phyloP scores from a whole-genome alignment of 2,797 vertebrate species.

The Hippopotamyrus pictus region DNA sequence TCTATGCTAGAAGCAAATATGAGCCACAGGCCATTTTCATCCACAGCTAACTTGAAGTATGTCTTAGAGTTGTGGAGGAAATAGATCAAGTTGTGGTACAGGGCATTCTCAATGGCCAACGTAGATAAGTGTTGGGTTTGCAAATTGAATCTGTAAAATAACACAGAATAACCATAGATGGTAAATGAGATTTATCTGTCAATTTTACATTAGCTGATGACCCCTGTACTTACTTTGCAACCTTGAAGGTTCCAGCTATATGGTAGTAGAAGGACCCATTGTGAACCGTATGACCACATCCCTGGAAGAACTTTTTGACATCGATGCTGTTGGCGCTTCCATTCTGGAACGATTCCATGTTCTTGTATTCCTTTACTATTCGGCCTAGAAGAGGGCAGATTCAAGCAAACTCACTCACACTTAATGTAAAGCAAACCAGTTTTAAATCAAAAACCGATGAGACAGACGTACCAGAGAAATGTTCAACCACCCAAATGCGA shows the following conservation, averaged over 20 bases:
- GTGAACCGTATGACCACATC: constrained; percentile 80
- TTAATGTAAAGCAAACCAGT: background rate
- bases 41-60: constrained; percentile 84
- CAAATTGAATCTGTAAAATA: constrained; percentile 68
- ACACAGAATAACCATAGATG: background rate
- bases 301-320: constrained; percentile 75
- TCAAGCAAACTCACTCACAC: background rate
- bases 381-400: constrained; percentile 63
- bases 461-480: constrained; percentile 79
- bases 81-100: constrained; percentile 78
- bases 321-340: constrained; percentile 65
- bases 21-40: constrained; percentile 89
- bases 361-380: constrained; percentile 73
- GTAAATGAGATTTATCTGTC: background rate
- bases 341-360: constrained; percentile 68
- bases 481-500: constrained; percentile 84
- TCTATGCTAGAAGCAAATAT: constrained; percentile 82
- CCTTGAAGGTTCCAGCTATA: constrained; percentile 73
- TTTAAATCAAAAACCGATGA: background rate
- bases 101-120: constrained; percentile 70
- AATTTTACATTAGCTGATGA: background rate
- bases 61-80: constrained; percentile 90
- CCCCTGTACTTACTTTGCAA: constrained; percentile 72
- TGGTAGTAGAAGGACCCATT: constrained; percentile 87
- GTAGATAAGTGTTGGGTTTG: constrained; percentile 54